These are phyloP conservation scores for Zeus faber DNA, from an alignment of 2,113 vertebrate genomes.

Conservation along the genomic window DNA sequence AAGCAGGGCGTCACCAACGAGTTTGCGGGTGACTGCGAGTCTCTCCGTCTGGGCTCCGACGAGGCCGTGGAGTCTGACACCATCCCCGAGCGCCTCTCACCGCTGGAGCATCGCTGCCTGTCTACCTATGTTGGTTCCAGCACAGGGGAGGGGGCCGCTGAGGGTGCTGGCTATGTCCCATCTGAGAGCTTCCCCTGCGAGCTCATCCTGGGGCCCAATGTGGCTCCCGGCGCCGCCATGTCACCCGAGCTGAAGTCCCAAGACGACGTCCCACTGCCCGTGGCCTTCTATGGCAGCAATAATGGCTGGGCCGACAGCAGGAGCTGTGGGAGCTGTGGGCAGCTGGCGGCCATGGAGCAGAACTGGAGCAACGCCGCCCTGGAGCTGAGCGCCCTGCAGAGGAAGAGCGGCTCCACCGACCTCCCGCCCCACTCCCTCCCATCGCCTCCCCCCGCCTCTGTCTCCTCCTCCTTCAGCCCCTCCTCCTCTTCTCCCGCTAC, in stretches of 20 bases:
- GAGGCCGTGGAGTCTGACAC: slow-evolving; percentile 41
- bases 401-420: slow-evolving; percentile 52
- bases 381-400: slow-evolving; percentile 61
- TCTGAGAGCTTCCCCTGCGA: slow-evolving; percentile 16
- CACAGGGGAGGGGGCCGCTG: slow-evolving; percentile 15
- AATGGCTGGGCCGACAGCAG: slow-evolving; percentile 51
- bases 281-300: no score
- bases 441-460: slow-evolving; percentile 15
- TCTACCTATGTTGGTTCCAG: slow-evolving; percentile 66
- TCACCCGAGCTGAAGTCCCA: slow-evolving; percentile 33
- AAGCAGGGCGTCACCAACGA: slow-evolving; percentile 83
- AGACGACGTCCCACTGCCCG: slow-evolving; percentile 42
- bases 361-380: slow-evolving; percentile 78
- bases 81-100: slow-evolving; percentile 57
- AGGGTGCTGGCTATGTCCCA: slow-evolving; percentile 33
- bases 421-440: slow-evolving; percentile 51
- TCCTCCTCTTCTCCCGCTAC: slow-evolving; percentile 55
- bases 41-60: slow-evolving; percentile 30
- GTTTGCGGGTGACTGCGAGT: slow-evolving; percentile 62
- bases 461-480: slow-evolving; percentile 48
- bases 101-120: slow-evolving; percentile 53
- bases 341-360: slow-evolving; percentile 63
- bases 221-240: background rate
- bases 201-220: slow-evolving; percentile 24
- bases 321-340: slow-evolving; percentile 54